A percentile compares a stretch with the other conserved stretches of the same genome.
Evolutionary conservation across 2,797 vertebrate species (phyloP).

Genomic region (Falco berigora): DNA sequence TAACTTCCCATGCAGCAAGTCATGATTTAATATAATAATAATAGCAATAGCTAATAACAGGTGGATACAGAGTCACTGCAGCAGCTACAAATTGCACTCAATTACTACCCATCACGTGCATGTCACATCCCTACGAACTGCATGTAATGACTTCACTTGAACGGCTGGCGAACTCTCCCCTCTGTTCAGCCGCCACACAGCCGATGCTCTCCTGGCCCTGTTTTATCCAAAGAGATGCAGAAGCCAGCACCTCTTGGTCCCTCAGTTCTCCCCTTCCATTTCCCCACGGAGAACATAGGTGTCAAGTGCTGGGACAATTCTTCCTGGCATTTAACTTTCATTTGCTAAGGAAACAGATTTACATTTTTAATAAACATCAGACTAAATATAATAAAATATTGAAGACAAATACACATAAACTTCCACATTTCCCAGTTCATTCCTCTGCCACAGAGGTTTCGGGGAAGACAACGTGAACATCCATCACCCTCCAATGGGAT

Average conservation of each 20-base stretch:
- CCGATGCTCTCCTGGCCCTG: neutral
- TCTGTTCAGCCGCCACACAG: neutral
- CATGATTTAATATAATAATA: no score
- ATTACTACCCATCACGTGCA: neutral
- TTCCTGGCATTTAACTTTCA: neutral
- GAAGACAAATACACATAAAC: neutral
- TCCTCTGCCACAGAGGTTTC: neutral
- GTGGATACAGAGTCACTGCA: neutral
- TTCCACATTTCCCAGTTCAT: neutral
- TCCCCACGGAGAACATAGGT: neutral
- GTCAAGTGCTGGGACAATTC: neutral
- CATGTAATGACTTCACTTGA: neutral
- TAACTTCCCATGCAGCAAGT: neutral
- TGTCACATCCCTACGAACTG: neutral
- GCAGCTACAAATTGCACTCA: neutral
- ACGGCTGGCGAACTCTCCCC: rapidly evolving
- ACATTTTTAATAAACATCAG: constrained; percentile 27
- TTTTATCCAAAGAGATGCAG: neutral
- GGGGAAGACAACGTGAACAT: neutral
- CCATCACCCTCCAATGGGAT: neutral
- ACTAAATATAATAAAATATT: constrained; percentile 2
- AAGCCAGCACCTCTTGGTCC: neutral
- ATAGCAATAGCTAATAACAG: neutral
- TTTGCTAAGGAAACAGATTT: constrained; percentile 28
- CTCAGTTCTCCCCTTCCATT: neutral